A percentile compares a stretch with the other conserved stretches of the same genome.
Evolutionary conservation across 2,113 vertebrate genomes (phyloP).

Genomic region (Mellivora capensis): DNA sequence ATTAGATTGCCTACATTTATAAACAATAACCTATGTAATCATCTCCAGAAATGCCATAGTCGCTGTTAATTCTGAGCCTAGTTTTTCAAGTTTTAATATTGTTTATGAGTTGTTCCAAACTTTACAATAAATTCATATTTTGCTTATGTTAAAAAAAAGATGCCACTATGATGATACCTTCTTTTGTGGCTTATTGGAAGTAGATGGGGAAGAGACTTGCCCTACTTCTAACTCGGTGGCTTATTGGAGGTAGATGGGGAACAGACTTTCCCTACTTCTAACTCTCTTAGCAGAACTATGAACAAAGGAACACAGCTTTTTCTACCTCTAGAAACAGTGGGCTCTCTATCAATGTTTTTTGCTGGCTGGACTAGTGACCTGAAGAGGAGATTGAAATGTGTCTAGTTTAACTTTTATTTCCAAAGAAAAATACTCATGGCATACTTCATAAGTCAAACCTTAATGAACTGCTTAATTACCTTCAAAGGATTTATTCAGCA

Average conservation of each 20-base stretch:
- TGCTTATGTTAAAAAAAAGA: too few relatives aligned
- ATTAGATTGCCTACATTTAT: too few relatives aligned
- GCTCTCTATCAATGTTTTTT: background rate
- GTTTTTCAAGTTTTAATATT: too few relatives aligned
- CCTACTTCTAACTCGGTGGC: background rate
- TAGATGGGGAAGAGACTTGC: background rate
- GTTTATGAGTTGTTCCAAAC: too few relatives aligned
- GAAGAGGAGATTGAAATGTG: background rate
- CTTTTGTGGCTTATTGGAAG: background rate
- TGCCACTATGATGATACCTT: background rate
- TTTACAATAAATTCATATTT: too few relatives aligned
- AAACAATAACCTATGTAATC: too few relatives aligned
- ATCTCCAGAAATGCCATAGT: too few relatives aligned
- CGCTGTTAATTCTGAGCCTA: too few relatives aligned
- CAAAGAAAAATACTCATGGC: background rate
- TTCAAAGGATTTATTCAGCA: background rate
- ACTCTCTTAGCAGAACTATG: background rate
- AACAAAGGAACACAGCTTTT: background rate
- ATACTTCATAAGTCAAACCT: background rate
- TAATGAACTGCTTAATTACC: background rate
- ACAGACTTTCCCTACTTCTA: background rate
- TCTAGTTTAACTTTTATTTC: constrained; percentile 23
- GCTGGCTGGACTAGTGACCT: background rate
- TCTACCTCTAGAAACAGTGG: background rate
- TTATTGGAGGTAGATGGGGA: background rate